phyloP scores from a whole-genome alignment of 2,888 invertebrate species.

The Melitaea athalia region DNA sequence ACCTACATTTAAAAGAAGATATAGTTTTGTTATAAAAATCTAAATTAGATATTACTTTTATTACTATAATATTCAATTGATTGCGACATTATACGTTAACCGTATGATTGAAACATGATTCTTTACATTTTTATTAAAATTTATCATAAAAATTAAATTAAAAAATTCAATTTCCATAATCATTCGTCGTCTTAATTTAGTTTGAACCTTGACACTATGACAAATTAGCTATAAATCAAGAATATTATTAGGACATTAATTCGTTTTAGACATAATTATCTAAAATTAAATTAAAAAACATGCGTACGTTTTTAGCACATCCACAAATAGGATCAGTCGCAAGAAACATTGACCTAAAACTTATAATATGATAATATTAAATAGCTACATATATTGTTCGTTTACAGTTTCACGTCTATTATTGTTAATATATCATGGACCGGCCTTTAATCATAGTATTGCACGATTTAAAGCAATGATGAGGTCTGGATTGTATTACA shows the following conservation, averaged over 20 bases:
- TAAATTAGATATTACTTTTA: background rate
- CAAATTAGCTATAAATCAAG: conserved; percentile 30
- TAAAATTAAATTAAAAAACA: background rate
- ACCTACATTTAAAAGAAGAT: background rate
- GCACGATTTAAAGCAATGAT: no score
- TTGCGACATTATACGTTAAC: background rate
- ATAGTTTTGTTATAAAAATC: background rate
- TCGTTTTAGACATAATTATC: background rate
- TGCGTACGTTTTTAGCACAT: background rate
- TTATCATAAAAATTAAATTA: conserved; percentile 10
- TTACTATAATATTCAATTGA: background rate
- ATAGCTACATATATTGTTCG: background rate
- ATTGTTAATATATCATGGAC: background rate
- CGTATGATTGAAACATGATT: background rate
- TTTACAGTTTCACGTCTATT: background rate
- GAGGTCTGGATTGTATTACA: no score
- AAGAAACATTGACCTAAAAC: background rate
- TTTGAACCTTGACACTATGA: conserved; percentile 34
- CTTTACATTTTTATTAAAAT: background rate
- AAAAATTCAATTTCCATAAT: conserved; percentile 8
- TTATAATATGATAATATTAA: background rate
- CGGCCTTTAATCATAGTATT: no score
- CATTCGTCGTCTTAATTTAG: conserved; percentile 16
- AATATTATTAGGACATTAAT: conserved; percentile 8
- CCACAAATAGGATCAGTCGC: background rate